Conservation (phyloP, 2,797 vertebrate genomes). For the Anguilla obscura region DNA sequence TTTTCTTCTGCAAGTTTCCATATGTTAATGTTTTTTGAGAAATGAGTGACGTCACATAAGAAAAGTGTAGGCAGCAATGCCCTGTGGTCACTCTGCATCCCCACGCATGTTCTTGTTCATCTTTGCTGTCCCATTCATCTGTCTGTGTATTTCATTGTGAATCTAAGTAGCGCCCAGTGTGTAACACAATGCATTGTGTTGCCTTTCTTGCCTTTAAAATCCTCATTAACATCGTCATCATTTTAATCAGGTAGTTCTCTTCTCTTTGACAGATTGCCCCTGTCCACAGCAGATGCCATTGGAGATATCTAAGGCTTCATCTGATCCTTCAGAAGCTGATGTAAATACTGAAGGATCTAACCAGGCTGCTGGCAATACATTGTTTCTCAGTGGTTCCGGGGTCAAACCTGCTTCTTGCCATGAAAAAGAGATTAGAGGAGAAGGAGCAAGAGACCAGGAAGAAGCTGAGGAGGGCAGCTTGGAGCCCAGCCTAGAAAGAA, state of each 20-base stretch:
- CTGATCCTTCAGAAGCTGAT: constrained; percentile 60
- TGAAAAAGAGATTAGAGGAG: constrained; percentile 61
- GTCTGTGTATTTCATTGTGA: neutral
- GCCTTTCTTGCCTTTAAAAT: neutral
- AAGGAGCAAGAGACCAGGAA: constrained; percentile 57
- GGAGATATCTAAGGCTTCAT: constrained; percentile 54
- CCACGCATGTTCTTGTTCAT: neutral
- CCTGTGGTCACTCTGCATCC: neutral
- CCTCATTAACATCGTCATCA: neutral
- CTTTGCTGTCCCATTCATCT: neutral
- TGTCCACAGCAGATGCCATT: constrained; percentile 56
- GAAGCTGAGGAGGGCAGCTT: constrained; percentile 54
- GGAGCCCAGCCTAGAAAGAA: constrained; percentile 63
- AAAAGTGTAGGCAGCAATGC: neutral
- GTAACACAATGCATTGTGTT: neutral
- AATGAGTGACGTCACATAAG: neutral
- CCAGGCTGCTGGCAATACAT: constrained; percentile 49
- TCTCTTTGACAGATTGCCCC: constrained; percentile 61
- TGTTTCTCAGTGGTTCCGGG: neutral
- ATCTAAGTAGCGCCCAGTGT: neutral
- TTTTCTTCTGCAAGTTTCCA: neutral
- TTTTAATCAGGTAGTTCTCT: constrained; percentile 12
- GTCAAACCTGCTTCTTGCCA: constrained; percentile 41
- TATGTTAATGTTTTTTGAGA: neutral
- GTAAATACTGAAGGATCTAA: constrained; percentile 57